Percentiles rank a stretch among this genome's conserved stretches.
Conservation (phyloP, 1,140 invertebrate species). For the Mizuhopecten yessoensis region DNA sequence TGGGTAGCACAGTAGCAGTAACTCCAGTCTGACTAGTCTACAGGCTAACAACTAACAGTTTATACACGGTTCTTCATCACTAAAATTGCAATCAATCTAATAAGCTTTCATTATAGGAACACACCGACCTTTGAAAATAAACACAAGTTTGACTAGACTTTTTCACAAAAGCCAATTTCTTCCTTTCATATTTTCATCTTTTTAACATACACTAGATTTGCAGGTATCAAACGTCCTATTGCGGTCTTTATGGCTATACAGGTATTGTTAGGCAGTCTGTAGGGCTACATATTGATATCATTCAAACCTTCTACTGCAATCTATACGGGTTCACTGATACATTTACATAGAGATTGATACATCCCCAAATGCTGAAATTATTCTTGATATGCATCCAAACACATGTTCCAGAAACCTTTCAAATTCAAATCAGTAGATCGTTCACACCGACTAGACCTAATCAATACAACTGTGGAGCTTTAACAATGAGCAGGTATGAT, state of each 20-base stretch:
- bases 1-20: not conserved
- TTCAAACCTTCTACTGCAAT: not conserved
- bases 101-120: not conserved
- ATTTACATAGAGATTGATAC: not conserved
- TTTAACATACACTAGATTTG: not conserved
- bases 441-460: constrained; percentile 16
- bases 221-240: not conserved
- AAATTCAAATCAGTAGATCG: not conserved
- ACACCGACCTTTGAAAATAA: constrained; percentile 2
- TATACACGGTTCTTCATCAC: not conserved
- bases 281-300: no score
- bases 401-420: not conserved
- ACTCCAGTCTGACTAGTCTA: not conserved
- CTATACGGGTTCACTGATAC: not conserved
- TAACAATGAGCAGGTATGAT: no score
- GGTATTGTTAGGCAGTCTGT: not conserved
- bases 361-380: not conserved
- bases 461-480: no score
- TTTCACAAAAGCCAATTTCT: not conserved
- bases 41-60: not conserved
- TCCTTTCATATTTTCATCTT: not conserved
- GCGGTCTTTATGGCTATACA: not conserved
- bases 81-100: not conserved
- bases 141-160: constrained; percentile 29
- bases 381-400: not conserved